Percentiles rank a stretch among this genome's conserved stretches.
These are phyloP conservation scores for Propithecus deckenii DNA, from an alignment of 2,797 vertebrate species.

Conservation along the genomic window DNA sequence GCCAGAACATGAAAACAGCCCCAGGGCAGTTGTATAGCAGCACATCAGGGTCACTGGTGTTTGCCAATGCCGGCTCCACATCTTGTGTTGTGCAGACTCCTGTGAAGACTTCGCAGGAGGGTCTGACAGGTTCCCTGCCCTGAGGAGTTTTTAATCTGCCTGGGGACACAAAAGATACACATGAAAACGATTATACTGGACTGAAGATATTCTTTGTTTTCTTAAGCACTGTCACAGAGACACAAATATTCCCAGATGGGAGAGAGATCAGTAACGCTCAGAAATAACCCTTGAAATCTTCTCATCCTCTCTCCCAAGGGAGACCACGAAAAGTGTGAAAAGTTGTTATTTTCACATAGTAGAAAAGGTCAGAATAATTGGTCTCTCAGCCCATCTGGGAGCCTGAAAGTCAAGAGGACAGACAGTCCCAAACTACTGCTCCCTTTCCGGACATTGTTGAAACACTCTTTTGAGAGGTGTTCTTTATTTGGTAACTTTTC, in stretches of 20 bases:
- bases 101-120: neutral
- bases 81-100: neutral
- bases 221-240: neutral
- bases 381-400: neutral
- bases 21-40: neutral
- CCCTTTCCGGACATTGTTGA: neutral
- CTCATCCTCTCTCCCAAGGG: neutral
- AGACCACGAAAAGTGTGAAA: neutral
- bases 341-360: neutral
- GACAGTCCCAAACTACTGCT: neutral
- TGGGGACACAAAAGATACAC: neutral
- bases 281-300: neutral
- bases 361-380: neutral
- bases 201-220: neutral
- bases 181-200: neutral
- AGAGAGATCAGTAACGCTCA: neutral
- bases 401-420: neutral
- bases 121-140: neutral
- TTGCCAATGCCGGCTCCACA: neutral
- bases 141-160: neutral
- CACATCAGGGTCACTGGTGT: neutral
- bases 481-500: neutral
- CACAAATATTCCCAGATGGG: neutral
- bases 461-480: neutral
- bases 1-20: neutral